Percentiles rank a stretch among this genome's conserved stretches.
Evolutionary conservation across 2,888 invertebrate species (phyloP).

Genomic region (Nowickia ferox): DNA sequence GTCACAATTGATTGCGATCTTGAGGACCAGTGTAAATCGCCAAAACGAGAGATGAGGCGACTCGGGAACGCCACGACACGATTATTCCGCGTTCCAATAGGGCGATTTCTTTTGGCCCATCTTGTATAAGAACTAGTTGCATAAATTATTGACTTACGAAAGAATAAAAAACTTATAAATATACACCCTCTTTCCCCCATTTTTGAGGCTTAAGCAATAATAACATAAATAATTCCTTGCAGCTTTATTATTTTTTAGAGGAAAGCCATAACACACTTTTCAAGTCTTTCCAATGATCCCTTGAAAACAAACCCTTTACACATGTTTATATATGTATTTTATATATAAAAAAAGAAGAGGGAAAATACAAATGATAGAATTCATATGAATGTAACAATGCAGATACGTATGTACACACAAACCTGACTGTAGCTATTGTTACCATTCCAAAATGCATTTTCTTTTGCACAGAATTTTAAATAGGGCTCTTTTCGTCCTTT

Average conservation of each 20-base stretch:
- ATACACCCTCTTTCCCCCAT: too few species aligned
- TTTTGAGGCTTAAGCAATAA: too few species aligned
- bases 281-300: background rate
- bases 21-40: too few species aligned
- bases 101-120: too few species aligned
- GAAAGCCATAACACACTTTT: background rate
- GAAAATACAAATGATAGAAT: background rate
- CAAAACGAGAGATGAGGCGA: too few species aligned
- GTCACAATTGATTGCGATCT: too few species aligned
- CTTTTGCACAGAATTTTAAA: slow-evolving; percentile 45
- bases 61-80: too few species aligned
- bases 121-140: too few species aligned
- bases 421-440: slow-evolving; percentile 40
- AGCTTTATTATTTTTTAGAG: background rate
- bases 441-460: slow-evolving; percentile 36
- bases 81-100: too few species aligned
- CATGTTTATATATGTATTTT: slow-evolving; percentile 38
- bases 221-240: too few species aligned
- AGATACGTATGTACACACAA: background rate
- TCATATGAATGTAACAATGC: background rate
- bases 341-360: slow-evolving; percentile 16
- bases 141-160: too few species aligned
- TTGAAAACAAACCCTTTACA: slow-evolving; percentile 6
- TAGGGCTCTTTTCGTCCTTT: slow-evolving; percentile 44
- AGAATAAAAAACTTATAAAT: too few species aligned